Percentiles rank a stretch among this genome's conserved stretches.
phyloP scores from a whole-genome alignment of 2,888 invertebrate genomes.

The Acleris cristana region DNA sequence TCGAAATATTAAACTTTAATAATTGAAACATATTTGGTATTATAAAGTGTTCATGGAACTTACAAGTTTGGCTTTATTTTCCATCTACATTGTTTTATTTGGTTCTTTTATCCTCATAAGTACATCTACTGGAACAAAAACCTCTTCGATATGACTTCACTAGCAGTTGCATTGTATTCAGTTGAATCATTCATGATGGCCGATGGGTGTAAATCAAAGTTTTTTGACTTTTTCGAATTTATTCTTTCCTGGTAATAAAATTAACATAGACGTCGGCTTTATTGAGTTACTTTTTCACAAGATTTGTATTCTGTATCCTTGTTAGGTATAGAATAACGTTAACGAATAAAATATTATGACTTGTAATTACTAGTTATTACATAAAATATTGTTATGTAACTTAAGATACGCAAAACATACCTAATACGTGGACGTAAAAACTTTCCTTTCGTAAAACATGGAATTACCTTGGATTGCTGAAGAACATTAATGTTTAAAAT shows the following conservation, averaged over 20 bases:
- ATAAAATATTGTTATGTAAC: not conserved
- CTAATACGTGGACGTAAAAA: no score
- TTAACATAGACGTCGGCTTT: conserved; percentile 55
- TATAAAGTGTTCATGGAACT: no score
- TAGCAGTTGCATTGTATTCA: conserved; percentile 55
- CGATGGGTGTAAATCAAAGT: conserved; percentile 58
- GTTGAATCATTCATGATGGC: conserved; percentile 65
- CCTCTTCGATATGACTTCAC: not conserved
- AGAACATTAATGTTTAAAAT: no score
- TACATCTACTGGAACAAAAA: not conserved
- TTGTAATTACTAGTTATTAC: not conserved
- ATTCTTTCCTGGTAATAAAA: conserved; percentile 58
- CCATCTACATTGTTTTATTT: no score
- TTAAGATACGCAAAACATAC: no score
- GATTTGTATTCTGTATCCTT: conserved; percentile 33
- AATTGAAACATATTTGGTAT: no score
- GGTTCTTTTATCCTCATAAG: not conserved
- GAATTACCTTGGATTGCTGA: no score
- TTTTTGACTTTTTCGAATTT: conserved; percentile 46
- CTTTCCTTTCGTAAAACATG: no score
- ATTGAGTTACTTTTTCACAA: conserved; percentile 58
- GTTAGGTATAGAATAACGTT: not conserved
- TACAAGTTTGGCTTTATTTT: no score
- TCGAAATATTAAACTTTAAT: no score
- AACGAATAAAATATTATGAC: not conserved